Base-by-base conservation (phyloP, 37 sponge, comb jelly and placozoan species). In the Spongilla lacustris region DNA sequence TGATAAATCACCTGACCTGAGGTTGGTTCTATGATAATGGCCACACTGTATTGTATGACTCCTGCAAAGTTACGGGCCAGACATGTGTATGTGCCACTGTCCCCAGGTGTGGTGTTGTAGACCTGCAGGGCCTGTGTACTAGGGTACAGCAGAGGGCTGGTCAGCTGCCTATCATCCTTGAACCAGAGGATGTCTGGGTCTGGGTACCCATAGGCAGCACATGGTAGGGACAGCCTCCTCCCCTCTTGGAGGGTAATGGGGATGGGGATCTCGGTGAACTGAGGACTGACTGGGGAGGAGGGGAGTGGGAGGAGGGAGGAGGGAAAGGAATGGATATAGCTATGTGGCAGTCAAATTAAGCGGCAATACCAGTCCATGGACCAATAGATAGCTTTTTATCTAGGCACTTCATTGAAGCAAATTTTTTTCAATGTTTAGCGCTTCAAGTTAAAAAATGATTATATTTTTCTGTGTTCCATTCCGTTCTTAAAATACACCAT, bases 101-200 rank as follows among this genome's bases (percentile, higher is more conserved):
- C 58, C 58, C 58, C 58, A 17, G 58, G 58, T 10, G 58, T 58
- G 21, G 58, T 58, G 58, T 58, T 58, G 58, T 58, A 58, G 58
- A 6, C 1, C 58, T 58, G 58, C 1, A 58, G 58, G 58, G 58
- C 4, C 58, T 58, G 58, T 10, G 58, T 58, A 14, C 58, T 17
- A 1, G 58, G 58, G 58, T 58, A 8, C 58, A 58, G 19, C 1
- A 58, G 58, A 17, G 58, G 58, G 21, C 11, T 58, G 12, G 21
- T 58, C 19, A 58, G 58, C 21, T 58, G 58, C 1, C 1, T 10
- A 17, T 58, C 58, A 58, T 58, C 58, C 58, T 58, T 58, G 21
- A 58, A 58, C 58, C 58, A 58, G 58, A 58, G 58, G 58, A 58
- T 58, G 58, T 58, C 58, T 58, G 58, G 58, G 58, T 58, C 58